These are phyloP conservation scores for Anableps anableps DNA, from an alignment of 2,797 vertebrate genomes.

Conservation along the genomic window DNA sequence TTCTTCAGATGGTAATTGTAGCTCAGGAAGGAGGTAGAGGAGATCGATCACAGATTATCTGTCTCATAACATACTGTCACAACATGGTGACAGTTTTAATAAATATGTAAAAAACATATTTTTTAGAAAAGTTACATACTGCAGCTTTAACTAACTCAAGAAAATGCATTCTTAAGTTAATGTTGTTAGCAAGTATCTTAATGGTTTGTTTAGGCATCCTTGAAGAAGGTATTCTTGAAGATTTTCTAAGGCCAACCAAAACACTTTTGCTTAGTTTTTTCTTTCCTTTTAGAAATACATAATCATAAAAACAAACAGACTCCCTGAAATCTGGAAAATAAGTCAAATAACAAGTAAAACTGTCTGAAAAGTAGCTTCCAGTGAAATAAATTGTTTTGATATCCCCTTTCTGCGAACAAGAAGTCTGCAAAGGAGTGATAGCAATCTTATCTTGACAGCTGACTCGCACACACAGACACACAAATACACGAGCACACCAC, in stretches of 20 bases:
- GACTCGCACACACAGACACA: constrained; percentile 29
- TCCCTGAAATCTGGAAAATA: constrained; percentile 6
- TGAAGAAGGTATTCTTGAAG: background rate
- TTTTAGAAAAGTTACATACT: too few relatives aligned
- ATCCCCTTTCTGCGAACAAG: constrained; percentile 55
- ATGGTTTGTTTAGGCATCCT: background rate
- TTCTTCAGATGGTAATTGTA: too few relatives aligned
- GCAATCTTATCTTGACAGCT: constrained; percentile 48
- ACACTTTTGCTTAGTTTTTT: background rate
- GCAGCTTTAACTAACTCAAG: too few relatives aligned
- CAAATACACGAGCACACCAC: constrained; percentile 29
- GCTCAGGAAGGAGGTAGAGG: too few relatives aligned
- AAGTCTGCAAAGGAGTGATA: constrained; percentile 36
- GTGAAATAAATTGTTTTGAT: constrained; percentile 38
- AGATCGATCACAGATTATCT: too few relatives aligned
- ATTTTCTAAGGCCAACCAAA: background rate
- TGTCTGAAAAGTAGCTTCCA: constrained; percentile 31
- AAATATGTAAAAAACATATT: too few relatives aligned
- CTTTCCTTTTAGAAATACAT: constrained; percentile 1
- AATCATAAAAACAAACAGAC: background rate
- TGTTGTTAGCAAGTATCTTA: background rate
- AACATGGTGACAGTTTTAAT: too few relatives aligned
- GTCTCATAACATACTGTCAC: too few relatives aligned
- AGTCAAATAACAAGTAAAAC: constrained; percentile 11
- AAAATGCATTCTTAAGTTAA: background rate